Conservation (phyloP, 2,888 invertebrate genomes). For the Parnassius orleans region DNA sequence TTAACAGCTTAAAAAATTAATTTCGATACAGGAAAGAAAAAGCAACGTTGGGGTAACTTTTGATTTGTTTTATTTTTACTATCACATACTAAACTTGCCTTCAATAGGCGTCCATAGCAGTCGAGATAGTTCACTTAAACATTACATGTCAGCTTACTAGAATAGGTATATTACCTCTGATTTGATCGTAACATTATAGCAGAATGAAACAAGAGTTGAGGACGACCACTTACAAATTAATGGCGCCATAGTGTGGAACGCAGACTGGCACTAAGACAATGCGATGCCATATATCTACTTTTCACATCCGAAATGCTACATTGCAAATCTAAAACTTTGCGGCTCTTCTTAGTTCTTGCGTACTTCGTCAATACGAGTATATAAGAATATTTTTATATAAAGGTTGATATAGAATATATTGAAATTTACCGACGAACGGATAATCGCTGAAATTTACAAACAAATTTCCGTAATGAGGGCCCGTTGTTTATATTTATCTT, state of each 20-base stretch:
- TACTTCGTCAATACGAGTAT: too few species aligned
- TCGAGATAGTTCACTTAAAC: constrained; percentile 8
- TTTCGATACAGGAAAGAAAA: constrained; percentile 17
- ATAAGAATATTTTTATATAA: too few species aligned
- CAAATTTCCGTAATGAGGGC: too few species aligned
- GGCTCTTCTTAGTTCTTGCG: too few species aligned
- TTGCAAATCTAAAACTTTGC: too few species aligned
- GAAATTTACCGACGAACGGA: too few species aligned
- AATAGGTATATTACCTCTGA: constrained; percentile 24
- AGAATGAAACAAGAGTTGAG: constrained; percentile 32
- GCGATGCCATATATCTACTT: constrained; percentile 16
- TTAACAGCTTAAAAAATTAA: constrained; percentile 13
- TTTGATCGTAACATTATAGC: constrained; percentile 32
- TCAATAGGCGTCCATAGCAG: constrained; percentile 10
- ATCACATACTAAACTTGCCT: constrained; percentile 13
- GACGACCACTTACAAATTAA: too few species aligned
- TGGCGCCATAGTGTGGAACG: too few species aligned
- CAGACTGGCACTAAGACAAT: constrained; percentile 31
- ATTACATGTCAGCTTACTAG: background rate
- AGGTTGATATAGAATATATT: too few species aligned
- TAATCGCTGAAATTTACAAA: constrained; percentile 26
- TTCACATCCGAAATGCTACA: constrained; percentile 2
- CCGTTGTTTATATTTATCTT: too few species aligned
- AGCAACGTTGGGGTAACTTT: constrained; percentile 16
- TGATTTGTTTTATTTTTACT: constrained; percentile 17